Evolutionary conservation across 2,113 vertebrate species (phyloP), one percentile per base, ranked within the genome.

Genomic region (Pardalotus punctatus): DNA sequence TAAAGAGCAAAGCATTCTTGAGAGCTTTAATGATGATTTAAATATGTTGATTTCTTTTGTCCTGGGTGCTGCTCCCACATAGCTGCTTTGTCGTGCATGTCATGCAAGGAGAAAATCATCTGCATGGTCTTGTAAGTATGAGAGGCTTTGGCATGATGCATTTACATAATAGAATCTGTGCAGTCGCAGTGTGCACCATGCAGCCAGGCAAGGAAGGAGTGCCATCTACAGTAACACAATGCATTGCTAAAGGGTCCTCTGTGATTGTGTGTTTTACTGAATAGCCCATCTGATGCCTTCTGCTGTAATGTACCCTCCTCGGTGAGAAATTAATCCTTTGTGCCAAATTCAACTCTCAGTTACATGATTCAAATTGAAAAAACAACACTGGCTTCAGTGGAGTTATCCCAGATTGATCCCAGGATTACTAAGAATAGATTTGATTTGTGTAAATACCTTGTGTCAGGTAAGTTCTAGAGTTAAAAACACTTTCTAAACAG

Each of bases 171-270:
- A 70, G 86, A 78, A 66, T 85, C 66, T 54, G 14, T 60, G 74
- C 54, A 65, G 81, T 61, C 1, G 0, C 87, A 61, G 65, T 3
- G 11, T 69, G 71, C 57, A 35, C 80, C 47, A 4, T 65, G 60
- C 4, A 2, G 18, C 86, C 78, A 85, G 81, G 67, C 92, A 93
- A 93, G 95, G 88, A 83, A 69, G 86, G 87, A 94, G 90, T 96
- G 94, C 94, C 87, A 91, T 95, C 89, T 93, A 93, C 89, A 95
- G 95, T 82, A 93, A 72, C 89, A 80, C 90, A 89, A 57, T 47
- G 79, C 47, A 33, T 43, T 50, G 36, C 70, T 69, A 31, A 89
- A 72, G 61, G 74, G 40, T 73, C 57, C 58, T 71, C 90, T 90
- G 57, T 62, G 23, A 40, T 57, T 94, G 64, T 86, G 60, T 58